Conservation (phyloP, 2,888 invertebrate genomes). For the Metallyticus violacea region DNA sequence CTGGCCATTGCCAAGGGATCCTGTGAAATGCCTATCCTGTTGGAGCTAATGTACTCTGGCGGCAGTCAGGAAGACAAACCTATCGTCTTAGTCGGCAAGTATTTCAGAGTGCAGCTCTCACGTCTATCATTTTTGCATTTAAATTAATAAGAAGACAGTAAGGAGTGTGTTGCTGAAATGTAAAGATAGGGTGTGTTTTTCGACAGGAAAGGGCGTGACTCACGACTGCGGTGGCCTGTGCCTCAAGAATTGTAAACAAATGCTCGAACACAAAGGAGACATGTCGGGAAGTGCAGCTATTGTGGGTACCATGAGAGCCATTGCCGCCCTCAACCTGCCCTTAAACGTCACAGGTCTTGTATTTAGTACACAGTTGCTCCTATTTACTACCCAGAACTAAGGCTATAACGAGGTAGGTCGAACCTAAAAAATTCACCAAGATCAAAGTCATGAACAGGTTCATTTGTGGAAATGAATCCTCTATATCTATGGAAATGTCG, state of each 20-base stretch:
- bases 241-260: constrained; percentile 29
- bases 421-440: no score
- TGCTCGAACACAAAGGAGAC: constrained; percentile 33
- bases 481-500: no score
- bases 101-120: neutral
- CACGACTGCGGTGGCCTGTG: constrained; percentile 31
- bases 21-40: constrained; percentile 51
- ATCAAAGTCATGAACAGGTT: no score
- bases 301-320: constrained; percentile 34
- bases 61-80: constrained; percentile 47
- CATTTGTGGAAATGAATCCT: no score
- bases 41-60: constrained; percentile 56
- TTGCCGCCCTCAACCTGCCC: constrained; percentile 32
- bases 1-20: constrained; percentile 57
- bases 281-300: constrained; percentile 37
- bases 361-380: no score
- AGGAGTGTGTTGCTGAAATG: neutral
- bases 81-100: constrained; percentile 56
- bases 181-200: neutral
- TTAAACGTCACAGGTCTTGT: constrained; percentile 24
- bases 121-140: no score
- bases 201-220: neutral
- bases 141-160: no score
- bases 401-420: no score
- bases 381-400: no score